These are phyloP conservation scores for Clitarchus hookeri DNA, from an alignment of 2,888 invertebrate genomes.

Conservation along the genomic window DNA sequence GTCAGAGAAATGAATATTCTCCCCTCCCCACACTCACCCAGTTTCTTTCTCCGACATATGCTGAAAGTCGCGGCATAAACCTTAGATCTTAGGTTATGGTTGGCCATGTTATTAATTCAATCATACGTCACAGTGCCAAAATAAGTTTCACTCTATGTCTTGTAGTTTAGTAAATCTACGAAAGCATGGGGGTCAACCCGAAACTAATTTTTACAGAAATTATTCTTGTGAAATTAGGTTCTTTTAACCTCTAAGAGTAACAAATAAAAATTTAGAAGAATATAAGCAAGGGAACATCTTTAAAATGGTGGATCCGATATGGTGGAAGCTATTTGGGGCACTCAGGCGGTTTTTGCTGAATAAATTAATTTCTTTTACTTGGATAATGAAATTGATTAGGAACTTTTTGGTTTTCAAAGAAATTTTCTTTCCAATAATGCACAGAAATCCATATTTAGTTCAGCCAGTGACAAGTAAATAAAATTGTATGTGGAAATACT, in stretches of 20 bases:
- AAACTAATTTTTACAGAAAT: neutral
- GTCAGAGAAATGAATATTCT: too few relatives aligned
- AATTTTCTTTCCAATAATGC: neutral
- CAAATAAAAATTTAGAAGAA: neutral
- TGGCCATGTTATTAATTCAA: too few relatives aligned
- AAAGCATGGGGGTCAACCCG: neutral
- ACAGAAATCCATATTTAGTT: neutral
- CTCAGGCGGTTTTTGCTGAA: neutral
- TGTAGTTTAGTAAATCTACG: neutral
- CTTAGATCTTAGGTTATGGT: too few relatives aligned
- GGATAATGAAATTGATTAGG: neutral
- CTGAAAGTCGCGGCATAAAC: too few relatives aligned
- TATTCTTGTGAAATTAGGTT: neutral
- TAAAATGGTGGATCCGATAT: slow-evolving; percentile 14
- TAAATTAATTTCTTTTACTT: neutral
- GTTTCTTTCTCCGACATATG: too few relatives aligned
- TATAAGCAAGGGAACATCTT: neutral
- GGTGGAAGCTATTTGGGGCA: neutral
- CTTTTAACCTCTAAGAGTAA: neutral
- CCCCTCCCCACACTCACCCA: too few relatives aligned
- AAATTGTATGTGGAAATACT: too few relatives aligned
- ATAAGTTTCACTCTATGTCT: too few relatives aligned
- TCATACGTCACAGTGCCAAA: too few relatives aligned
- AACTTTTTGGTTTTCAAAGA: neutral
- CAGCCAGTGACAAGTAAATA: neutral